Evolutionary conservation across 1,140 invertebrate genomes (phyloP).

Genomic region (Drosophila pandora): DNA sequence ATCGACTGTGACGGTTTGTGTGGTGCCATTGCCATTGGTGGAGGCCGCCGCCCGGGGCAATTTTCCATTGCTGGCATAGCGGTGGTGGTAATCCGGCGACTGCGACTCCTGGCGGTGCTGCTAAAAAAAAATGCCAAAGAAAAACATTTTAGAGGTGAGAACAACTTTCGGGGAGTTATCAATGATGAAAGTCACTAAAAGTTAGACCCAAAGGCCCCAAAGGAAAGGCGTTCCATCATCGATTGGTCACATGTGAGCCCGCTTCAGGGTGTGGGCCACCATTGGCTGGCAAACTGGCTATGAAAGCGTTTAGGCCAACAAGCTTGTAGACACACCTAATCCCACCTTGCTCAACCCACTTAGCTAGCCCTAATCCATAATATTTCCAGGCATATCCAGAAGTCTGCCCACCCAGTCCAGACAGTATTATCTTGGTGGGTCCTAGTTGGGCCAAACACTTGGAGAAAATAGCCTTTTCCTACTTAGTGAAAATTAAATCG

Average conservation of each 20-base stretch:
- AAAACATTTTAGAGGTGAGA: slow-evolving; percentile 32
- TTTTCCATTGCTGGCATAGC: slow-evolving; percentile 83
- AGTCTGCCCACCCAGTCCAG: slow-evolving; percentile 7
- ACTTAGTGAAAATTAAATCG: too few species aligned
- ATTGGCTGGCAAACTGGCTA: background rate
- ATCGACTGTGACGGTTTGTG: slow-evolving; percentile 76
- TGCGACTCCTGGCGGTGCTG: slow-evolving; percentile 82
- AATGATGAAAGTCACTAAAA: slow-evolving; percentile 70
- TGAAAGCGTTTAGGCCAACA: slow-evolving; percentile 33
- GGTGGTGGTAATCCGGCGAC: slow-evolving; percentile 81
- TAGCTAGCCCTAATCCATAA: slow-evolving; percentile 4
- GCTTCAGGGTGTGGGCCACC: slow-evolving; percentile 1
- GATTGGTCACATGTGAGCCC: slow-evolving; percentile 64
- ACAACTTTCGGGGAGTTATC: slow-evolving; percentile 58
- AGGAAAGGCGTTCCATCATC: slow-evolving; percentile 67
- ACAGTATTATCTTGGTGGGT: slow-evolving; percentile 34
- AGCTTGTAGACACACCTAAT: slow-evolving; percentile 11
- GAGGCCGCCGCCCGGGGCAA: slow-evolving; percentile 64
- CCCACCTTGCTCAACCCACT: slow-evolving; percentile 1
- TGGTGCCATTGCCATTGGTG: slow-evolving; percentile 49
- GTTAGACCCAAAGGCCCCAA: slow-evolving; percentile 21
- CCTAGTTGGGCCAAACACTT: background rate
- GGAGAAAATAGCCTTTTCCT: slow-evolving; percentile 4
- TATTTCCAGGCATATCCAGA: slow-evolving; percentile 9
- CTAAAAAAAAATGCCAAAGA: slow-evolving; percentile 54